phyloP scores from a whole-genome alignment of 1,140 invertebrate genomes.

The Heliconius nattereri region DNA sequence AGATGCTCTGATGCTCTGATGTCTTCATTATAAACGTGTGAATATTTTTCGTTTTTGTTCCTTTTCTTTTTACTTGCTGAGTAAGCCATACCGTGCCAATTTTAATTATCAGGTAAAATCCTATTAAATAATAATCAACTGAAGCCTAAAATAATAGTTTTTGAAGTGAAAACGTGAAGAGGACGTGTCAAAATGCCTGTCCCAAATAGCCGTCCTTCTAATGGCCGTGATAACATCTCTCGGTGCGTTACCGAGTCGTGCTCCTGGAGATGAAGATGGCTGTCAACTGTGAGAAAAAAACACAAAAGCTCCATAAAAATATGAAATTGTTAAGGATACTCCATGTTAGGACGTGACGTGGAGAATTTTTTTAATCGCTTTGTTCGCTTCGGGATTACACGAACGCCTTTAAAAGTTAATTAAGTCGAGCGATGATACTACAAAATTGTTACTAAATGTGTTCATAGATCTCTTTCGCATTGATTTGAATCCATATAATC shows the following conservation, averaged over 20 bases:
- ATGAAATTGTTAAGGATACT: slow-evolving; percentile 70
- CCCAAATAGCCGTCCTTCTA: slow-evolving; percentile 60
- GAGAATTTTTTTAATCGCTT: slow-evolving; percentile 66
- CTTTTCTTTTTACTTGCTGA: not conserved
- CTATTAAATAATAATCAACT: not conserved
- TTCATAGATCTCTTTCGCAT: not conserved
- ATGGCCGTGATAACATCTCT: slow-evolving; percentile 74
- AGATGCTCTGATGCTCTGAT: slow-evolving; percentile 42
- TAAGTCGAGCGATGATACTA: slow-evolving; percentile 59
- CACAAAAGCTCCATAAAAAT: slow-evolving; percentile 76
- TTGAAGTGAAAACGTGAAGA: slow-evolving; percentile 54
- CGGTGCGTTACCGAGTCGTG: slow-evolving; percentile 73
- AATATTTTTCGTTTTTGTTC: slow-evolving; percentile 14
- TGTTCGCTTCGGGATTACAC: slow-evolving; percentile 62
- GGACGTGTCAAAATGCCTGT: slow-evolving; percentile 76
- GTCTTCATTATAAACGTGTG: slow-evolving; percentile 40
- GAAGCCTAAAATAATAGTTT: slow-evolving; percentile 64
- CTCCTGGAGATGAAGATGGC: slow-evolving; percentile 69
- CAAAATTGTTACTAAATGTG: slow-evolving; percentile 27
- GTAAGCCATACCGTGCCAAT: not conserved
- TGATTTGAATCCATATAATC: not conserved
- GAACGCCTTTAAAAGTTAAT: slow-evolving; percentile 69
- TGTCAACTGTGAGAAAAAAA: slow-evolving; percentile 76
- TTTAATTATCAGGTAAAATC: slow-evolving; percentile 8
- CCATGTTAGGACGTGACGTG: slow-evolving; percentile 63